Conservation (phyloP, 2,797 vertebrate genomes). For the Cichlasoma orientale region DNA sequence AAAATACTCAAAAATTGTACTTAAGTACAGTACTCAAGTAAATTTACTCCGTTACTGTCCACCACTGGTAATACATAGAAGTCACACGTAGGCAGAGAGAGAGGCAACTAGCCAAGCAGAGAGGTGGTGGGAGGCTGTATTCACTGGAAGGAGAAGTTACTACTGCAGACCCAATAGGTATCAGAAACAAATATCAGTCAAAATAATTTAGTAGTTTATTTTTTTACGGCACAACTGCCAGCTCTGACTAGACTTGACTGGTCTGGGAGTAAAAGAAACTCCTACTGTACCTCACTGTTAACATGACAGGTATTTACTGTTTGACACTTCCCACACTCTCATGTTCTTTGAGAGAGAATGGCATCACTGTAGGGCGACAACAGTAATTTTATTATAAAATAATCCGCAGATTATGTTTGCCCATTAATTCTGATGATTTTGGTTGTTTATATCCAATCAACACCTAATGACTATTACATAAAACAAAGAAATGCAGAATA, state of each 20-base stretch:
- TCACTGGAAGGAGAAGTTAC: constrained; percentile 20
- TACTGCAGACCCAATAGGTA: constrained; percentile 23
- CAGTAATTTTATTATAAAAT: neutral
- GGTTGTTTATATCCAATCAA: neutral
- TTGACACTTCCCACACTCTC: neutral
- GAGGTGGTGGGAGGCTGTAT: constrained; percentile 31
- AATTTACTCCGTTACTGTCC: too few relatives aligned
- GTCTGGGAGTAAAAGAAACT: neutral
- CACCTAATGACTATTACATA: too few relatives aligned
- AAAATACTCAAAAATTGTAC: too few relatives aligned
- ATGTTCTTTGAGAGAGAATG: neutral
- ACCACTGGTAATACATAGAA: constrained; percentile 15
- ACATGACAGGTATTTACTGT: neutral
- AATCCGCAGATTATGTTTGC: neutral
- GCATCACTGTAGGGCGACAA: neutral
- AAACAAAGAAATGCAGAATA: neutral
- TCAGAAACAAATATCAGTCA: neutral
- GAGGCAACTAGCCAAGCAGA: constrained; percentile 26
- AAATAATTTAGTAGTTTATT: neutral
- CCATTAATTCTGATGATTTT: neutral
- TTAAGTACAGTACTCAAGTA: too few relatives aligned
- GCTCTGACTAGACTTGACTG: neutral
- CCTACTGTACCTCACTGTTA: neutral
- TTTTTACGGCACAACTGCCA: neutral
- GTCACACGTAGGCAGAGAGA: constrained; percentile 6